A percentile compares a stretch with the other conserved stretches of the same genome.
Conservation (phyloP, 2,113 vertebrate genomes). For the Columba livia region DNA sequence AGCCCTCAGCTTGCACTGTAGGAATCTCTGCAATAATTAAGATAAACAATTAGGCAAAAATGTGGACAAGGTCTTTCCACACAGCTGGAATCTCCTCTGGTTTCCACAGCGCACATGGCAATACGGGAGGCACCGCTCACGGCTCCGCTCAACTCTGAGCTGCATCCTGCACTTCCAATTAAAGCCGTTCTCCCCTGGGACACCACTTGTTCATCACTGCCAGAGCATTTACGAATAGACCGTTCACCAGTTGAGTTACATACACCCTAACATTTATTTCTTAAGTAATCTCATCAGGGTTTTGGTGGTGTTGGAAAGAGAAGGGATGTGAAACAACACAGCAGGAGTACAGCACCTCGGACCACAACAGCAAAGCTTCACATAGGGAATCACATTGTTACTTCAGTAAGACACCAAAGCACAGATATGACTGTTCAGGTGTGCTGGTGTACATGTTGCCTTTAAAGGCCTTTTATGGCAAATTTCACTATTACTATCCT, state of each 20-base stretch:
- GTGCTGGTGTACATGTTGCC: too few species aligned
- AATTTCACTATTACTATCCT: background rate
- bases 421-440: background rate
- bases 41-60: background rate
- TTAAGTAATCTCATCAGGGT: background rate
- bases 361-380: background rate
- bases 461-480: background rate
- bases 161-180: background rate
- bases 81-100: background rate
- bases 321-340: background rate
- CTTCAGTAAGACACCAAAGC: background rate
- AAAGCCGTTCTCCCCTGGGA: background rate
- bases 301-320: background rate
- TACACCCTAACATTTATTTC: too few species aligned
- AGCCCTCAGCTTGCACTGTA: background rate
- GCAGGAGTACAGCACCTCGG: background rate
- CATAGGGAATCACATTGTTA: too few species aligned
- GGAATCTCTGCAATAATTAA: too few species aligned
- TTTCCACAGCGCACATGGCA: background rate
- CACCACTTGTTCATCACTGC: background rate
- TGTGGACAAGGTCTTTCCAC: background rate
- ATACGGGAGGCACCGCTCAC: background rate
- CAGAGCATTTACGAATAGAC: background rate
- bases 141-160: background rate
- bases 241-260: background rate